Evolutionary conservation across 2,113 vertebrate species (phyloP).

Genomic region (Aspidoscelis tigris): DNA sequence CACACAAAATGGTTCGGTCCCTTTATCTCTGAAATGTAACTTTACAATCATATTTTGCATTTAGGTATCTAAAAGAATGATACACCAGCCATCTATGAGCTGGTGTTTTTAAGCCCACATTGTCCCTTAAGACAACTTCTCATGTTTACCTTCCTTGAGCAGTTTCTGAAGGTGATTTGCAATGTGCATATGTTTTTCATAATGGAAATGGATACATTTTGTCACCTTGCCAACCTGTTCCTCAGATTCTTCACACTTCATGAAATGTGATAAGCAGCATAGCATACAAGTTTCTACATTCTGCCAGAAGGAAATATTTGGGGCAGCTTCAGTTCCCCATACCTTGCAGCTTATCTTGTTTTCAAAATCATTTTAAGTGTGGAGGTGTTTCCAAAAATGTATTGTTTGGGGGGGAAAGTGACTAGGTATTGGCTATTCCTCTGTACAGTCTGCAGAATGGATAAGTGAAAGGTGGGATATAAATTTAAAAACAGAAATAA

Average conservation of each 20-base stretch:
- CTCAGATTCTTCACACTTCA: constrained; percentile 19
- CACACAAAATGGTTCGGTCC: too few species aligned
- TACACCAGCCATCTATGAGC: neutral
- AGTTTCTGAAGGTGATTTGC: neutral
- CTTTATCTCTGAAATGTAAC: too few species aligned
- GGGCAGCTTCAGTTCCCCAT: neutral
- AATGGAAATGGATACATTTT: neutral
- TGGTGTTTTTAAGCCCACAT: neutral
- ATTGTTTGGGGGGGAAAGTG: neutral
- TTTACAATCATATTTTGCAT: too few species aligned
- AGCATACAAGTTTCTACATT: neutral
- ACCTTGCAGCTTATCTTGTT: neutral
- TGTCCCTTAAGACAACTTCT: neutral
- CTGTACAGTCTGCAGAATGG: neutral
- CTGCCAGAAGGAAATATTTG: neutral
- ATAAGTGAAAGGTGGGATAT: neutral
- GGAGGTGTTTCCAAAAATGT: neutral
- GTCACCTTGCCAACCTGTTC: constrained; percentile 2
- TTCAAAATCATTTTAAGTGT: neutral
- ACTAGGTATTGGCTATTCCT: neutral
- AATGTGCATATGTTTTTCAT: neutral
- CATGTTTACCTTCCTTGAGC: neutral
- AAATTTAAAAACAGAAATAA: neutral
- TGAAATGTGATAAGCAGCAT: constrained; percentile 12
- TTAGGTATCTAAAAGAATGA: too few species aligned